Base-by-base conservation (phyloP, 2,888 invertebrate genomes). In the Xestia c-nigrum region DNA sequence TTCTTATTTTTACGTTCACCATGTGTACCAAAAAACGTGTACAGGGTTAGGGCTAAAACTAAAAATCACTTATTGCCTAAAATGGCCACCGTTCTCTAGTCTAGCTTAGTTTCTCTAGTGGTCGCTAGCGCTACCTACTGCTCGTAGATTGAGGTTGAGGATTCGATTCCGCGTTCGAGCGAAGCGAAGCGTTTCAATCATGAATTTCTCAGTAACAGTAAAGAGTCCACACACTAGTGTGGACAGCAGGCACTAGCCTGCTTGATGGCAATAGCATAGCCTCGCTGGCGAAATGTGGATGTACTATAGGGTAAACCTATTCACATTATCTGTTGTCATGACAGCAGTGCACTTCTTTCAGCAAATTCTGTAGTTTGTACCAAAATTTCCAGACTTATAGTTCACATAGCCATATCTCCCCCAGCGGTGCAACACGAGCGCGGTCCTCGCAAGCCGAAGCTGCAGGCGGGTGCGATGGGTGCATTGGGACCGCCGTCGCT, bases 401-500 rank as follows among this genome's bases (percentile, higher is more conserved):
- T 65, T 73, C 65, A 55, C 50, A 69, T 72, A 59, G 47, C 76
- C 61, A 63, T 81, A 80, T 67, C 57, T 83, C 46, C 64, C 68
- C 72, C 97, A 99, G 99, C 99, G 93, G 99, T 99, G 81, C 99
- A 99, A 95, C 99, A 99, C 96, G 99, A 99, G 95, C 97, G 99
- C 66, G 99, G 99, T 12, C 99, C 99, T 0, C 97, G 99, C 79
- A 99, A 99, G 95, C 99, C 99, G 10, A 99, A 99, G 95, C 95
- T 98, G 82, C 98, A 98, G 90, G 96, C 97, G 14, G 92, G 95
- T 83, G 88, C 93, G 59, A 91, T 97, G 89, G 93, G 95, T 81
- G 89, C 93, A 50, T 91, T 95, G 72, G 94, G 91, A 79, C 94
- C 95, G 38, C 92, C 94, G 31, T 89, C 92, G 66, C 92, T 94